Conservation (phyloP, 2,888 invertebrate species). For the Ramazzottius varieornatus region DNA sequence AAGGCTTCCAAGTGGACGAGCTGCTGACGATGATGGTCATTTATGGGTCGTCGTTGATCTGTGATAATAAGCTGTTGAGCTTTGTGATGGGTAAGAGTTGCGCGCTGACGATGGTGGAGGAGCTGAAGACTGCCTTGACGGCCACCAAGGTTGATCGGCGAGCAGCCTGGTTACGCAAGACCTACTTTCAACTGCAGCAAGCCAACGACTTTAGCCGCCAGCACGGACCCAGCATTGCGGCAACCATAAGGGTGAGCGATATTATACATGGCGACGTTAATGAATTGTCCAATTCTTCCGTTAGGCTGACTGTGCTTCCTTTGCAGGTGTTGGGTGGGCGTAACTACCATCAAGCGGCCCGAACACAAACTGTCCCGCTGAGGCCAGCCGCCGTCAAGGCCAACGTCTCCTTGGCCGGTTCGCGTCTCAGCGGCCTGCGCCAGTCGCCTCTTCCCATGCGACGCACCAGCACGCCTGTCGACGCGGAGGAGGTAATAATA, state of each 20-base stretch:
- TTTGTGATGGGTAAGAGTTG: neutral
- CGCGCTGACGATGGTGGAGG: neutral
- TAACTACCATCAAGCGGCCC: conserved; percentile 22
- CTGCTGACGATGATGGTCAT: neutral
- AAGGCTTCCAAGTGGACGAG: conserved; percentile 1
- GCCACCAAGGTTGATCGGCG: neutral
- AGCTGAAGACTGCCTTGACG: neutral
- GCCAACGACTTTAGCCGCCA: neutral
- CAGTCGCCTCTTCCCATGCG: neutral
- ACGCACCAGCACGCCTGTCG: neutral
- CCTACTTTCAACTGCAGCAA: conserved; percentile 2
- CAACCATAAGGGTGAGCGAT: neutral
- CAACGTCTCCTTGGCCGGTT: neutral
- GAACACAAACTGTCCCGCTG: conserved; percentile 11
- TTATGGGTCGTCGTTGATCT: neutral
- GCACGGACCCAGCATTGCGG: neutral
- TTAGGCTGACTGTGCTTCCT: too few species aligned
- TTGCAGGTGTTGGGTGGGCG: conserved; percentile 53
- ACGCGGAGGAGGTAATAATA: neutral
- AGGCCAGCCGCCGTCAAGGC: neutral
- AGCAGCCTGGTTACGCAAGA: neutral
- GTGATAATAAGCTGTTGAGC: neutral
- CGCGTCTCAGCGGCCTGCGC: neutral
- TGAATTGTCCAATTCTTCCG: too few species aligned
- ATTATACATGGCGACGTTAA: neutral